Evolutionary conservation across 2,113 vertebrate genomes (phyloP).

Genomic region (Nibea albiflora): DNA sequence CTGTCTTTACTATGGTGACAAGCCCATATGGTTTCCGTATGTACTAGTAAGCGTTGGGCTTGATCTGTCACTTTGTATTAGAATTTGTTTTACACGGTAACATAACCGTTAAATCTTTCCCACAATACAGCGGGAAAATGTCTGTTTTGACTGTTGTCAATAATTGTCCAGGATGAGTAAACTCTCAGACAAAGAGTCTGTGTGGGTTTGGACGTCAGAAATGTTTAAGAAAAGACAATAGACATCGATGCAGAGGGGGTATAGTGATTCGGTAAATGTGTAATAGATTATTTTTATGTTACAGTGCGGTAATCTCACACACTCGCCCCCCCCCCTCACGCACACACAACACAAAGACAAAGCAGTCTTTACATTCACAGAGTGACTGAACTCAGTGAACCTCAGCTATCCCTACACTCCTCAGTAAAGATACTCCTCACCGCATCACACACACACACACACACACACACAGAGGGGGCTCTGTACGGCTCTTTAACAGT

Average conservation of each 20-base stretch:
- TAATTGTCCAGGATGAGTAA: neutral
- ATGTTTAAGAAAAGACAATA: neutral
- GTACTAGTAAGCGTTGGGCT: constrained; percentile 60
- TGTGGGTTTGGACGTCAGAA: neutral
- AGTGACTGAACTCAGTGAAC: constrained; percentile 65
- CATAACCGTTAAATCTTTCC: constrained; percentile 34
- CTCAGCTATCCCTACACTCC: constrained; percentile 37
- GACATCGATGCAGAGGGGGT: neutral
- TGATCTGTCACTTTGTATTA: constrained; percentile 65
- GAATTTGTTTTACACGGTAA: constrained; percentile 52
- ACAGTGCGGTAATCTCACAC: constrained; percentile 2
- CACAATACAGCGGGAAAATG: neutral
- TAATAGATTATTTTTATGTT: constrained; percentile 13
- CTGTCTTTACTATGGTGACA: constrained; percentile 67
- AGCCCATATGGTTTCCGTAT: constrained; percentile 72
- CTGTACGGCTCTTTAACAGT: constrained; percentile 64
- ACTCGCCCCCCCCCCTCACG: neutral
- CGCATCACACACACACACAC: constrained; percentile 34
- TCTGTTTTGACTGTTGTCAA: constrained; percentile 2
- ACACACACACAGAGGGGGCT: constrained; percentile 59
- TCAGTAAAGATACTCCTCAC: constrained; percentile 44
- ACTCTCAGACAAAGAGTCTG: neutral
- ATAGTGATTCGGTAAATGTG: constrained; percentile 15
- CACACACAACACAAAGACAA: constrained; percentile 30
- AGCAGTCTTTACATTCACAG: constrained; percentile 49